These are phyloP conservation scores for Dicranocentrus wangi DNA, from an alignment of 2,888 invertebrate genomes.

Conservation along the genomic window DNA sequence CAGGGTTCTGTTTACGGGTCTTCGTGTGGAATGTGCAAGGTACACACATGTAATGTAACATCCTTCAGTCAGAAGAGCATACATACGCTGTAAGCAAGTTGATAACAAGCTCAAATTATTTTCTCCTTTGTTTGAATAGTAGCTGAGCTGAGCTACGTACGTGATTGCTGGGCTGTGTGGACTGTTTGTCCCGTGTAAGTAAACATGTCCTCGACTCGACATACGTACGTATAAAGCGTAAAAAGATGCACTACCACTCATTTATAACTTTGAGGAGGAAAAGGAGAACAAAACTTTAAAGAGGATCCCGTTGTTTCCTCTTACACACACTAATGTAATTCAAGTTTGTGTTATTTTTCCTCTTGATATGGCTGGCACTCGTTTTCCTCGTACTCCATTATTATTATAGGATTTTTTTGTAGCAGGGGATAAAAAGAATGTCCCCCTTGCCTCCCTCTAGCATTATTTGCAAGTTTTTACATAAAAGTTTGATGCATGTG, in stretches of 20 bases:
- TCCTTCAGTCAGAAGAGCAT: not conserved
- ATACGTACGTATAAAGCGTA: not conserved
- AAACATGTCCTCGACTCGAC: not conserved
- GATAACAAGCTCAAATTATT: constrained; percentile 1
- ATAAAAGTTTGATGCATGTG: constrained; percentile 48
- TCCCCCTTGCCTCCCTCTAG: not conserved
- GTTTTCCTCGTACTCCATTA: not conserved
- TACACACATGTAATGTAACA: not conserved
- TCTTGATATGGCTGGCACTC: not conserved
- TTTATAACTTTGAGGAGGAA: constrained; percentile 4
- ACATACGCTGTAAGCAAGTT: not conserved
- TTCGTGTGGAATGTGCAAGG: not conserved
- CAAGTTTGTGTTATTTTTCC: not conserved
- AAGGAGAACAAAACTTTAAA: not conserved
- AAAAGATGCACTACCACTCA: not conserved
- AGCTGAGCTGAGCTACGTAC: not conserved
- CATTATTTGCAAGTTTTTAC: not conserved
- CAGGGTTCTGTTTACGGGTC: not conserved
- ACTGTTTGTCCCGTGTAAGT: not conserved
- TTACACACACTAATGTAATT: constrained; percentile 3
- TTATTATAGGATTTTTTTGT: not conserved
- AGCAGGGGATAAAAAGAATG: not conserved
- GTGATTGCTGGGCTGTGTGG: not conserved
- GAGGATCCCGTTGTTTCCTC: constrained; percentile 39
- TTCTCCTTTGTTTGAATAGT: not conserved